These are phyloP conservation scores for Trachemys scripta DNA, from an alignment of 2,113 vertebrate species.

Conservation along the genomic window DNA sequence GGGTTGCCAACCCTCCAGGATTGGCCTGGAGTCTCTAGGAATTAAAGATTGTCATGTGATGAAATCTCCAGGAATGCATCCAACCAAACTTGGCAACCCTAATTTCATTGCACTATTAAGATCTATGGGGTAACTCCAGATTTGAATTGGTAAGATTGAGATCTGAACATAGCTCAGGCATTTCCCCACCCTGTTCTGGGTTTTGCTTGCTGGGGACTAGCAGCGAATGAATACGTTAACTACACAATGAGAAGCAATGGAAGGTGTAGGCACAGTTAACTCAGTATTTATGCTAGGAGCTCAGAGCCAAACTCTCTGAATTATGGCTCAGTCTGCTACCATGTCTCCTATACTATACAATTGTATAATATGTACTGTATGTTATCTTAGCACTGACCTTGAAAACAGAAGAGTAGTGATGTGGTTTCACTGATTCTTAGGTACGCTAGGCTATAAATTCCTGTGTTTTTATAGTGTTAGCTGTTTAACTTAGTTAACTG, in stretches of 20 bases:
- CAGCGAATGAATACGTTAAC: constrained; percentile 36
- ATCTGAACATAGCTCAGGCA: not conserved
- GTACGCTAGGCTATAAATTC: not conserved
- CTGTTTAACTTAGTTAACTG: constrained; percentile 33
- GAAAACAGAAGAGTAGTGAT: constrained; percentile 20
- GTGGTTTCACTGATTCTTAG: constrained; percentile 22
- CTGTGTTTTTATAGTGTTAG: not conserved
- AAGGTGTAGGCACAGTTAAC: constrained; percentile 14
- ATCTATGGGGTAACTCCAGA: not conserved
- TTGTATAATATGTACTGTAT: not conserved
- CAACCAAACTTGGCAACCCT: too few relatives aligned
- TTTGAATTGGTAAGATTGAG: not conserved
- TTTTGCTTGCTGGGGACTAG: constrained; percentile 30
- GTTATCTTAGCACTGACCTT: constrained; percentile 56
- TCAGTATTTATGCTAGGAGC: not conserved
- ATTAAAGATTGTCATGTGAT: too few relatives aligned
- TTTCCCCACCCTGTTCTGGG: not conserved
- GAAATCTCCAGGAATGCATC: too few relatives aligned
- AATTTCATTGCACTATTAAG: not conserved
- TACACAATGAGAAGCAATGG: not conserved
- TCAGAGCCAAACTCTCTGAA: constrained; percentile 24
- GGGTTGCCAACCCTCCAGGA: too few relatives aligned
- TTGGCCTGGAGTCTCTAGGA: too few relatives aligned
- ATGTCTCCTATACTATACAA: not conserved
- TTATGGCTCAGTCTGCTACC: constrained; percentile 39